A percentile compares a stretch with the other conserved stretches of the same genome.
Conservation (phyloP, 2,113 vertebrate genomes). For the Eubucco bourcierii region DNA sequence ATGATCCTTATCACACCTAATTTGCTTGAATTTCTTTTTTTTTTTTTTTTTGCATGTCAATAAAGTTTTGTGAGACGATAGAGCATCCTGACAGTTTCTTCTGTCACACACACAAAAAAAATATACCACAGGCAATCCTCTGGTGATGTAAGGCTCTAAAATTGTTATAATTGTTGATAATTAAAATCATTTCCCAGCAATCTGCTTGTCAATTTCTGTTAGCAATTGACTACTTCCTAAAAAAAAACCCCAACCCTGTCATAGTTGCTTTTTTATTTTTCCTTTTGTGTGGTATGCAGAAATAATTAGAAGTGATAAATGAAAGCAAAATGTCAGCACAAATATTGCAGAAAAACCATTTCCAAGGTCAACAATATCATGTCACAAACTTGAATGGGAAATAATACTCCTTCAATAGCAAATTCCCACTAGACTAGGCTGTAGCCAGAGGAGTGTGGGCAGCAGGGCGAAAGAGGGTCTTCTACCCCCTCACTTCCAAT, state of each 20-base stretch:
- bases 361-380: not conserved
- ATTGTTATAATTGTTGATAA: not conserved
- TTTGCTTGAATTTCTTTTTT: not conserved
- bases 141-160: constrained; percentile 5
- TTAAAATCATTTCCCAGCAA: constrained; percentile 27
- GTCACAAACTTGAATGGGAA: not conserved
- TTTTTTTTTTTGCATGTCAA: not conserved
- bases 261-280: not conserved
- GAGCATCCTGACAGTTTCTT: not conserved
- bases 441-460: no score
- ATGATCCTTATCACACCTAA: not conserved
- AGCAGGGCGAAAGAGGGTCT: no score
- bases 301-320: constrained; percentile 19
- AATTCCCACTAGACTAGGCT: not conserved
- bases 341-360: constrained; percentile 27
- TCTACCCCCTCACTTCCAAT: no score
- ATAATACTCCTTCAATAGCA: constrained; percentile 24
- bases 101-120: not conserved
- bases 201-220: not conserved
- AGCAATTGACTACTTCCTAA: constrained; percentile 19
- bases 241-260: not conserved
- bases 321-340: constrained; percentile 12
- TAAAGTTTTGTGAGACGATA: not conserved
- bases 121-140: not conserved
- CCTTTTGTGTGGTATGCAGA: not conserved